Evolutionary conservation across 2,797 vertebrate genomes (phyloP).

Genomic region (Tinamus major): DNA sequence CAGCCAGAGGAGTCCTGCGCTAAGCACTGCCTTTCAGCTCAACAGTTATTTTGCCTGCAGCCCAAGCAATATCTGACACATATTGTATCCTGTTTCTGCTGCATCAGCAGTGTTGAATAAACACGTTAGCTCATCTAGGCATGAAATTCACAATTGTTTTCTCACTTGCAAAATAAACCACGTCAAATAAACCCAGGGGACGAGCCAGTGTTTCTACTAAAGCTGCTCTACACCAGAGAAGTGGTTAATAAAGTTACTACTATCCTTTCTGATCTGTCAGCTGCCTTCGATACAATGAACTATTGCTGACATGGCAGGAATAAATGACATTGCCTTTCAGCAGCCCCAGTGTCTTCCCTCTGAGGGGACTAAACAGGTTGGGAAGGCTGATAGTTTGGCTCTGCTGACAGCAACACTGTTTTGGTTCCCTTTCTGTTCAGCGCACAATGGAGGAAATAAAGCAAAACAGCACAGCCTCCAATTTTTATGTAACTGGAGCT

Average conservation of each 20-base stretch:
- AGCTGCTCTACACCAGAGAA: neutral
- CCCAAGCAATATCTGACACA: slow-evolving; percentile 58
- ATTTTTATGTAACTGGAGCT: neutral
- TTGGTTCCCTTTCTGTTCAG: neutral
- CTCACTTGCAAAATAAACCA: slow-evolving; percentile 29
- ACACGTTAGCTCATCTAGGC: slow-evolving; percentile 23
- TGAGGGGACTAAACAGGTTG: neutral
- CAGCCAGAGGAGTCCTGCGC: neutral
- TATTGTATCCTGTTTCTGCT: slow-evolving; percentile 31
- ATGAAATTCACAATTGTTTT: slow-evolving; percentile 17
- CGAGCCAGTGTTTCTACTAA: neutral
- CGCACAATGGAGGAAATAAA: neutral
- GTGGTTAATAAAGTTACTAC: slow-evolving; percentile 55
- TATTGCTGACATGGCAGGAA: slow-evolving; percentile 53
- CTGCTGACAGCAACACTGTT: neutral
- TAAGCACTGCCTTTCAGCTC: slow-evolving; percentile 39
- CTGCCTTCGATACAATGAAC: neutral
- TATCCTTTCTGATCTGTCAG: neutral
- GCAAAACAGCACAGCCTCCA: neutral
- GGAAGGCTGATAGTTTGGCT: slow-evolving; percentile 16
- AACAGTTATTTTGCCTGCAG: slow-evolving; percentile 37
- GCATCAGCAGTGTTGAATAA: slow-evolving; percentile 38
- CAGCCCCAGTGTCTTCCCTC: neutral
- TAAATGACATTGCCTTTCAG: slow-evolving; percentile 44
- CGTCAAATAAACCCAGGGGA: slow-evolving; percentile 15